Evolutionary conservation across 2,113 vertebrate genomes (phyloP).

Genomic region (Parus major): DNA sequence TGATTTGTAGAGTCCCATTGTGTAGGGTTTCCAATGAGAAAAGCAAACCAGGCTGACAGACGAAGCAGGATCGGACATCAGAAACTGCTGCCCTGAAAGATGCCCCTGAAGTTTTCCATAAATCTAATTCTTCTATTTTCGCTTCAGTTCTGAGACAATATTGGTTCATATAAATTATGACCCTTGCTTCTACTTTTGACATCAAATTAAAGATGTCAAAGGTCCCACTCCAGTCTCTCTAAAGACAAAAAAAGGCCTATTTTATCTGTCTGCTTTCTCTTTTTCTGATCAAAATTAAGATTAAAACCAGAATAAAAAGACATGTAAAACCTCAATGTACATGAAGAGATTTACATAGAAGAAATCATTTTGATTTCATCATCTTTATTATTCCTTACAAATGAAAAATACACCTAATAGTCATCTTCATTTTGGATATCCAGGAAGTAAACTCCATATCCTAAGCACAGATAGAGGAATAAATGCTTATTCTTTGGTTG

Average conservation of each 20-base stretch:
- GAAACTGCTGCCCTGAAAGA: not conserved
- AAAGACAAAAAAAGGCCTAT: not conserved
- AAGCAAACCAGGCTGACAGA: not conserved
- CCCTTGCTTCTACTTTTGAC: not conserved
- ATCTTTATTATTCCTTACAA: not conserved
- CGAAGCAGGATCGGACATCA: not conserved
- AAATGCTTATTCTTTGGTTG: not conserved
- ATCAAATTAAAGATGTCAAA: not conserved
- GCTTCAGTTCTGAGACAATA: not conserved
- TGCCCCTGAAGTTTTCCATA: not conserved
- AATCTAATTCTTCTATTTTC: not conserved
- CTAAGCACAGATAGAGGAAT: accelerated
- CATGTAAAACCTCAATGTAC: not conserved
- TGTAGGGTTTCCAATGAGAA: not conserved
- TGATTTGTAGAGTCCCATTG: not conserved
- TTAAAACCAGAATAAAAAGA: not conserved
- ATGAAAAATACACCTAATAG: not conserved
- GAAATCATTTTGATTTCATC: not conserved
- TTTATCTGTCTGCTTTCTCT: not conserved
- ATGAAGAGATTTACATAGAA: not conserved
- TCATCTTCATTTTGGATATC: not conserved
- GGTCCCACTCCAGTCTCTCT: not conserved
- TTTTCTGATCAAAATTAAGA: not conserved
- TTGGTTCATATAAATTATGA: not conserved
- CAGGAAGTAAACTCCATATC: not conserved